Percentiles rank a stretch among this genome's conserved stretches.
Evolutionary conservation across 2,888 invertebrate genomes (phyloP).

Genomic region (Lordiphosa fenestrarum): DNA sequence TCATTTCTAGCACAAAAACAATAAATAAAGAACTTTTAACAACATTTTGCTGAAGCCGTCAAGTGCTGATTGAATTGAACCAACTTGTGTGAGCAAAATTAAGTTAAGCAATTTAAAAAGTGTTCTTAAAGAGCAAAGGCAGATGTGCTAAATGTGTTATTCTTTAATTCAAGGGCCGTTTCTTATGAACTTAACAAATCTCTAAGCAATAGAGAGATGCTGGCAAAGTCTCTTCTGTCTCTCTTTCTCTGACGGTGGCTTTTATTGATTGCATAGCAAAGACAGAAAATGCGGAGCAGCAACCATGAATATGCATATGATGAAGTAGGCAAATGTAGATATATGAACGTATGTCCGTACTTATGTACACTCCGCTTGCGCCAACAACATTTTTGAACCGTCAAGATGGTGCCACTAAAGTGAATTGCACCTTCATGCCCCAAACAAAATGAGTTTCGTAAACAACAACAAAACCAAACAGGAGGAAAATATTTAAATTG

Average conservation of each 20-base stretch:
- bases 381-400: conserved; percentile 2
- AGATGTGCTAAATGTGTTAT: too few species aligned
- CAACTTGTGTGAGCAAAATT: conserved; percentile 30
- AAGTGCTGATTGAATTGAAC: conserved; percentile 35
- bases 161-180: too few species aligned
- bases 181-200: too few species aligned
- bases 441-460: too few species aligned
- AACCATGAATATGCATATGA: conserved; percentile 28
- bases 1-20: conserved; percentile 26
- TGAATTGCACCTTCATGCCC: conserved; percentile 10
- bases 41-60: conserved; percentile 16
- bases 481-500: conserved; percentile 8
- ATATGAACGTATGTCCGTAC: not conserved
- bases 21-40: conserved; percentile 32
- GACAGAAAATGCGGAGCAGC: conserved; percentile 10
- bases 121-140: not conserved
- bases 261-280: conserved; percentile 1
- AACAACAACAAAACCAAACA: conserved; percentile 7
- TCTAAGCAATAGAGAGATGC: too few species aligned
- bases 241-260: not conserved
- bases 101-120: conserved; percentile 21
- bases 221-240: not conserved
- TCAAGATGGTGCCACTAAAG: conserved; percentile 38
- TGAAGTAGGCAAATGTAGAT: conserved; percentile 15
- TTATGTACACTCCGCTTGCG: not conserved